A percentile compares a stretch with the other conserved stretches of the same genome.
phyloP scores from a whole-genome alignment of 2,888 invertebrate genomes.

The Mantis religiosa region DNA sequence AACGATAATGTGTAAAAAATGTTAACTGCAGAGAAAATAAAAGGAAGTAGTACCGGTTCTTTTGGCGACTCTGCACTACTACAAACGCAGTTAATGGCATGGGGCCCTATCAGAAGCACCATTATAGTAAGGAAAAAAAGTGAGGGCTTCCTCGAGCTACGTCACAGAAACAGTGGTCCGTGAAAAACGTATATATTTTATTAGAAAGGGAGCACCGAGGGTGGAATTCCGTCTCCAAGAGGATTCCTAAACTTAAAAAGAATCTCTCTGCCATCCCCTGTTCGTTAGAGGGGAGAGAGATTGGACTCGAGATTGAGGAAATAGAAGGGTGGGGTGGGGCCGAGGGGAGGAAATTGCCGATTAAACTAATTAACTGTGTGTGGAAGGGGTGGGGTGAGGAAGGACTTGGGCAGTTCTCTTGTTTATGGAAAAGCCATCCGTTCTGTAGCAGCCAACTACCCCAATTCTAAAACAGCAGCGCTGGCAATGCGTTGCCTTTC shows the following conservation, averaged over 20 bases:
- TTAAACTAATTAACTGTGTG: constrained; percentile 27
- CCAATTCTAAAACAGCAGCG: not conserved
- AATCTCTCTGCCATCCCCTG: not conserved
- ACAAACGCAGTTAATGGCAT: not conserved
- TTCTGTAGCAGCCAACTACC: not conserved
- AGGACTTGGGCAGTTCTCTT: not conserved
- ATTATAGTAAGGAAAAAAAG: not conserved
- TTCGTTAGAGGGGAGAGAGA: not conserved
- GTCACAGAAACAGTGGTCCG: not conserved
- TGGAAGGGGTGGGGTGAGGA: not conserved
- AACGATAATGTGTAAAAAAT: too few relatives aligned
- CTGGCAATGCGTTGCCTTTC: too few relatives aligned
- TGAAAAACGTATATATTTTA: not conserved
- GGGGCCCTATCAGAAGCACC: not conserved
- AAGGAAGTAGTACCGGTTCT: too few relatives aligned
- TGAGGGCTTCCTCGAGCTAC: not conserved
- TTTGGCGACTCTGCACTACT: not conserved
- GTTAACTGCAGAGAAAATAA: too few relatives aligned
- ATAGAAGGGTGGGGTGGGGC: not conserved
- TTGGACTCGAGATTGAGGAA: not conserved
- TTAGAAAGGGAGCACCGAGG: not conserved
- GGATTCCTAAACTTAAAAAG: not conserved
- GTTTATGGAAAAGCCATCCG: constrained; percentile 15
- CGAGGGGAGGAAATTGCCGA: constrained; percentile 23
- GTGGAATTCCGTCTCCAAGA: not conserved